Evolutionary conservation across 1,140 invertebrate genomes (phyloP), one percentile per base, ranked within the genome.

Genomic region (Chironomus tepperi): DNA sequence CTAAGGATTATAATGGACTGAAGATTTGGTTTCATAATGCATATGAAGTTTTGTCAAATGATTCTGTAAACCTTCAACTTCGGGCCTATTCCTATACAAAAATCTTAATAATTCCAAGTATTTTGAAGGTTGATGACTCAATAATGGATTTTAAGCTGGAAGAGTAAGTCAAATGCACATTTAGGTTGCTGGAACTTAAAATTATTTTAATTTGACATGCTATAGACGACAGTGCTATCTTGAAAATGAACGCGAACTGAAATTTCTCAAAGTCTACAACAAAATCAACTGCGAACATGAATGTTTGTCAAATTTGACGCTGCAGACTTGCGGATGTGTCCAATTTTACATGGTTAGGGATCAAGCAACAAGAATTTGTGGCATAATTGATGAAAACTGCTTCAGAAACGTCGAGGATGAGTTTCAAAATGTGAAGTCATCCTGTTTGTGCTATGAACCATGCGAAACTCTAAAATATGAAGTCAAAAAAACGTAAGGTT

Each of bases 261-360:
- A 15, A 57, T 57, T 57, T 57, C 10, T 57, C 1, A 57, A 57
- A 57, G 47, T 57, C 47, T 57, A 57, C 47, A 57, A 57, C n/a
- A 12, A 12, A 57, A n/a, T 57, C 0, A 57, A 57, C 15, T 57
- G 47, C 3, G 47, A 57, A 3, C 47, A 57, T 57, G 47, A 57
- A 57, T 57, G 47, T 57, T 57, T 57, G n/a, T 8, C 47, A 15
- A 15, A 57, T n/a, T n/a, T 57, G 8, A 57, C 47, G 5, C n/a
- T 57, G 5, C 5, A 12, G 5, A n/a, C 47, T 5, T 57, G 47
- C 10, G n/a, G n/a, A 9, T 57, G 47, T 15, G 47, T 57, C 15
- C 47, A 57, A 57, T 57, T 57, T 57, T 57, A n/a, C 47, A 57
- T 57, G 47, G 47, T 57, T n/a, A 57, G 47, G 15, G 47, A 57